A percentile compares a stretch with the other conserved stretches of the same genome.
These are phyloP conservation scores for Leucophenga montana DNA, from an alignment of 2,888 invertebrate genomes.

Conservation along the genomic window DNA sequence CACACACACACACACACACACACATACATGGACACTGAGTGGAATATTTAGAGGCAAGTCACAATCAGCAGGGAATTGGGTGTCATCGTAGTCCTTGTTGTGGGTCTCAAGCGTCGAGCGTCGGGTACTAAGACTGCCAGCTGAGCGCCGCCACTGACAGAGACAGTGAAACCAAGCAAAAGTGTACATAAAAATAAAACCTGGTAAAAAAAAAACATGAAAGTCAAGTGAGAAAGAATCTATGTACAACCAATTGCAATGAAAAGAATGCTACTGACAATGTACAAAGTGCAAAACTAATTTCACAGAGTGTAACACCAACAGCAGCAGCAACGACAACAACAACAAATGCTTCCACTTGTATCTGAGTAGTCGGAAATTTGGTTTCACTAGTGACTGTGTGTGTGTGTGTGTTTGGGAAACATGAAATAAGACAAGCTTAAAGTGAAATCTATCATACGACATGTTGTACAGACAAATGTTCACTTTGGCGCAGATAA, in stretches of 20 bases:
- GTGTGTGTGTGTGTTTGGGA: slow-evolving; percentile 30
- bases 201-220: slow-evolving; percentile 33
- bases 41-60: not conserved
- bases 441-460: slow-evolving; percentile 57
- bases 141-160: slow-evolving; percentile 18
- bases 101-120: no score
- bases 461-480: slow-evolving; percentile 46
- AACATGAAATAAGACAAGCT: slow-evolving; percentile 44
- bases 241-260: slow-evolving; percentile 43
- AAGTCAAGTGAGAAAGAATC: slow-evolving; percentile 39
- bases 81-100: no score
- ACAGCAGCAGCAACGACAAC: no score
- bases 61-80: slow-evolving; percentile 7
- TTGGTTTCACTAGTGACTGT: slow-evolving; percentile 21
- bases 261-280: slow-evolving; percentile 66
- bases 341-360: slow-evolving; percentile 5
- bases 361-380: slow-evolving; percentile 48
- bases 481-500: slow-evolving; percentile 1
- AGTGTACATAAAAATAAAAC: not conserved
- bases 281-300: slow-evolving; percentile 69
- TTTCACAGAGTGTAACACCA: slow-evolving; percentile 60
- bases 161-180: not conserved
- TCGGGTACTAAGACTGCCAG: slow-evolving; percentile 26
- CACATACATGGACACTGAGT: slow-evolving; percentile 31
- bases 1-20: slow-evolving; percentile 38